Evolutionary conservation across 1,140 invertebrate species (phyloP).

Genomic region (Propsilocerus akamusi): DNA sequence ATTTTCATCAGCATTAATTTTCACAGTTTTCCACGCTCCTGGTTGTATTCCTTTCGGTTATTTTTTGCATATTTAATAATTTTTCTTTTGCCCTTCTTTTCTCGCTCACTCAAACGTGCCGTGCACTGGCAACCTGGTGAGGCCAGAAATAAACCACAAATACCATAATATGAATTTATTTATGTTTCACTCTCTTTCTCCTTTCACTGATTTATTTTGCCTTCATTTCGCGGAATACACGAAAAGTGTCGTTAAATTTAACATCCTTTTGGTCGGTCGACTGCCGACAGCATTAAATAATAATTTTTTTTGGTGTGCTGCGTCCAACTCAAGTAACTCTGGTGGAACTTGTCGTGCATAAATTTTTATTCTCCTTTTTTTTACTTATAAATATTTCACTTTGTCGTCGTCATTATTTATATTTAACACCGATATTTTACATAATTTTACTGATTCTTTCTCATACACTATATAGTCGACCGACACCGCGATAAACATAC

Average conservation of each 20-base stretch:
- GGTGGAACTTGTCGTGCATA: not conserved
- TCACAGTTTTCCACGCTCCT: no score
- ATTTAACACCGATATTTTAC: not conserved
- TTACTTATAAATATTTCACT: constrained; percentile 3
- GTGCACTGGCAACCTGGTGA: no score
- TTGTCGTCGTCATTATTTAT: not conserved
- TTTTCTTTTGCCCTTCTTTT: no score
- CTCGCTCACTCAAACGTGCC: no score
- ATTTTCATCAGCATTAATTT: no score
- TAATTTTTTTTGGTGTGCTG: not conserved
- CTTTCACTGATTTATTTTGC: not conserved
- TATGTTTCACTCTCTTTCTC: not conserved
- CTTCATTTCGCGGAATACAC: not conserved
- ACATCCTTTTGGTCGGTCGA: not conserved
- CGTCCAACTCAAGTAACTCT: no score
- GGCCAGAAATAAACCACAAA: no score
- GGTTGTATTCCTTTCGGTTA: no score
- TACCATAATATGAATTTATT: not conserved
- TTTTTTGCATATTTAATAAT: no score
- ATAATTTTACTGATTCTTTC: not conserved
- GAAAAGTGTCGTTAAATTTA: not conserved
- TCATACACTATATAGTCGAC: not conserved
- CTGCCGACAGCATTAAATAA: not conserved
- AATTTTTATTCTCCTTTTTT: not conserved
- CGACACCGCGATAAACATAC: no score